A percentile compares a stretch with the other conserved stretches of the same genome.
Evolutionary conservation across 2,888 invertebrate genomes (phyloP).

Genomic region (Morpho achilles): DNA sequence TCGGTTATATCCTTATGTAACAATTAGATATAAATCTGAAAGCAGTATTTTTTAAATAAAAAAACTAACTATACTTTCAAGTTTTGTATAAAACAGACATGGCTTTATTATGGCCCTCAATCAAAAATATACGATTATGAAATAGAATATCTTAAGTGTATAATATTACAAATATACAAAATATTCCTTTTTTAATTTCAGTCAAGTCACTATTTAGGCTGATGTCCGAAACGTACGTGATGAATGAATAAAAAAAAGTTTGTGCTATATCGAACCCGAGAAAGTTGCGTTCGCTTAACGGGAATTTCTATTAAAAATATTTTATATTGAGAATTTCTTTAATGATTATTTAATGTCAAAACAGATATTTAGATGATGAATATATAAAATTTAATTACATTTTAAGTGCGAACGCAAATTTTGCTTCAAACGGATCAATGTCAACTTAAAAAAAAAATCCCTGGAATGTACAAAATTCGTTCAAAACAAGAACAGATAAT

Average conservation of each 20-base stretch:
- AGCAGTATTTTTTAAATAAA: too few relatives aligned
- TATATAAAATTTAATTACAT: too few relatives aligned
- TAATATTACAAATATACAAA: conserved; percentile 60
- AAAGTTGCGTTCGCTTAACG: conserved; percentile 23
- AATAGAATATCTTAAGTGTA: conserved; percentile 27
- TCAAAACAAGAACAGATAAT: conserved; percentile 51
- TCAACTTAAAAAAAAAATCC: conserved; percentile 35
- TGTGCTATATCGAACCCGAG: conserved; percentile 21
- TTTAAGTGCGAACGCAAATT: conserved; percentile 10
- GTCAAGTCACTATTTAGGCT: conserved; percentile 47
- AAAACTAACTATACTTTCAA: too few relatives aligned
- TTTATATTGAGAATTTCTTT: background rate
- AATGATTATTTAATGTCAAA: too few relatives aligned
- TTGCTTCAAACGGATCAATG: conserved; percentile 8
- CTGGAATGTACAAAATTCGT: conserved; percentile 74
- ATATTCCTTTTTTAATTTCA: conserved; percentile 47
- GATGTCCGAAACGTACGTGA: conserved; percentile 31
- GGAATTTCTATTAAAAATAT: conserved; percentile 33
- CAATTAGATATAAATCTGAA: too few relatives aligned
- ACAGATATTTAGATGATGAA: too few relatives aligned
- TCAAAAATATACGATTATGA: conserved; percentile 15
- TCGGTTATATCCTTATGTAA: too few relatives aligned
- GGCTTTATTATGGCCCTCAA: conserved; percentile 39
- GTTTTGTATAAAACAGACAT: background rate
- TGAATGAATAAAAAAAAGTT: conserved; percentile 29